Conservation (phyloP, 2,888 invertebrate genomes). For the Archips xylosteana region DNA sequence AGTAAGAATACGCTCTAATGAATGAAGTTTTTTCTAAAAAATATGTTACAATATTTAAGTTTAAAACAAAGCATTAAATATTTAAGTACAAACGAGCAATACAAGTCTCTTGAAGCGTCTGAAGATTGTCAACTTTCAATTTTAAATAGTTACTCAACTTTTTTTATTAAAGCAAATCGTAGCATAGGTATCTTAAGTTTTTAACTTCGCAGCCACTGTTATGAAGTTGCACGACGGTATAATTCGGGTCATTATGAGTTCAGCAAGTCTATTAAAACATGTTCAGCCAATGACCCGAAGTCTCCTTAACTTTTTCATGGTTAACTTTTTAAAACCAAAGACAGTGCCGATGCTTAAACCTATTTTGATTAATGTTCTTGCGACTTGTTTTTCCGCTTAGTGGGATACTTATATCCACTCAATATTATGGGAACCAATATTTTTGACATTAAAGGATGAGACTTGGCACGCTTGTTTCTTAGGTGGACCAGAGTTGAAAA, state of each 20-base stretch:
- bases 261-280: slow-evolving; percentile 17
- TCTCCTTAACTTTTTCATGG: background rate
- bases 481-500: too few species aligned
- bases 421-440: too few species aligned
- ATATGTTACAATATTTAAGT: too few species aligned
- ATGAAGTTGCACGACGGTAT: slow-evolving; percentile 26
- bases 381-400: too few species aligned
- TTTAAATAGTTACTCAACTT: background rate
- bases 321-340: too few species aligned
- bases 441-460: too few species aligned
- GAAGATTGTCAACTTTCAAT: background rate
- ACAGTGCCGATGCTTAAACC: too few species aligned
- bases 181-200: background rate
- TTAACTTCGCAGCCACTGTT: slow-evolving; percentile 5
- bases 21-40: too few species aligned
- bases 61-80: background rate
- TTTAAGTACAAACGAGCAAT: background rate
- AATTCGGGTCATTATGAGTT: slow-evolving; percentile 31
- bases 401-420: too few species aligned
- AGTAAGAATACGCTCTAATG: too few species aligned
- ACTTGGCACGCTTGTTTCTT: too few species aligned
- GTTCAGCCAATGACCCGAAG: slow-evolving; percentile 6
- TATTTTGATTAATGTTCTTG: too few species aligned
- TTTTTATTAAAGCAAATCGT: background rate
- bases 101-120: background rate